Base-by-base conservation (phyloP, 2,797 vertebrate species). In the Eidolon dupreanum region DNA sequence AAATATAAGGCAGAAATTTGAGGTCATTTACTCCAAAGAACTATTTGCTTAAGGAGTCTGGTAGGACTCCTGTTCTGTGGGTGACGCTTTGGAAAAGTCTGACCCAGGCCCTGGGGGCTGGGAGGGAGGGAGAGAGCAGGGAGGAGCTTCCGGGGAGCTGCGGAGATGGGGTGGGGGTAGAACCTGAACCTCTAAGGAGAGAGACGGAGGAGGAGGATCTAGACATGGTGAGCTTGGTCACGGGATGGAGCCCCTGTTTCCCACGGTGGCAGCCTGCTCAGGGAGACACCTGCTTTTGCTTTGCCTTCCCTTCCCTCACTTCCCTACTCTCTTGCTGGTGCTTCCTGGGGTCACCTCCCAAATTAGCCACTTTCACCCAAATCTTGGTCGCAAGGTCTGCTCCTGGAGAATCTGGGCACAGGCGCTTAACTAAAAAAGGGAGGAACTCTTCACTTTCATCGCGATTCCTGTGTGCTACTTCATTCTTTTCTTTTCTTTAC, bases 161-260 rank as follows among this genome's bases (percentile, higher is more conserved):
- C 22, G 33, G 33, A 33, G 33, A 33, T 33, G 33, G 33, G 33
- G 33, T 61, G 46, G 41, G 1, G 26, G 24, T n/a, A 22, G 28
- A n/a, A 12, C 49, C 41, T 43, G 41, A 43, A 8, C 41, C 41
- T 43, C 41, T 43, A 43, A 43, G 41, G 41, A 43, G 41, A 43
- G 41, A 43, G 41, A 61, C 0, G 0, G 51, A 49, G 1, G 26
- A 53, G 53, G 31, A 33, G 26, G 20, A 33, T 38, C 8, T 4
- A 5, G n/a, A 38, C n/a, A 4, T 0, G 3, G 46, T 0, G 8
- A 26, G 10, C 13, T 43, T 61, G 12, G 51, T 55, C 3, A 0
- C 17, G 12, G 1, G 2, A 2, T 1, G 7, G 8, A 5, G 13
- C 10, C 36, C 41, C 33, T 0, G 11, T 6, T 24, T 41, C 43